phyloP scores from a whole-genome alignment of 2,113 vertebrate genomes.

The Zosterops borbonicus region DNA sequence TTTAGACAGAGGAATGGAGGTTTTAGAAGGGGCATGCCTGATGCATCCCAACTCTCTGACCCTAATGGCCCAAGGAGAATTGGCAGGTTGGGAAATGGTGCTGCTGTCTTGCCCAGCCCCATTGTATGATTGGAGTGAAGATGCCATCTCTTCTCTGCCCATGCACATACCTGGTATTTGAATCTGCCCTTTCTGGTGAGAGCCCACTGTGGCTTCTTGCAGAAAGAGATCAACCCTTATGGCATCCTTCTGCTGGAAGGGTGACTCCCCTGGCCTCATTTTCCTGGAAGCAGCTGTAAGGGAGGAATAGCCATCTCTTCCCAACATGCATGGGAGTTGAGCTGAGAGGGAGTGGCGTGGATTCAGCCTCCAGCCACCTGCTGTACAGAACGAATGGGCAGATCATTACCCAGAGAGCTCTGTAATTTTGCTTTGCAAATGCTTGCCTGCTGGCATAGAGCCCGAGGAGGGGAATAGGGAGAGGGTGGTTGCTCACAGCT shows the following conservation, averaged over 20 bases:
- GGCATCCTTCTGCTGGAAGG: neutral
- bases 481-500: neutral
- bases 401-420: slow-evolving; percentile 53
- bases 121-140: neutral
- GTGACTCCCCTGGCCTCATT: neutral
- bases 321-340: neutral
- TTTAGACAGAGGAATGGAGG: neutral
- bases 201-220: neutral
- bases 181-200: neutral
- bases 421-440: slow-evolving; percentile 61
- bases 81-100: neutral
- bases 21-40: neutral
- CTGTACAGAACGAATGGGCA: slow-evolving; percentile 13
- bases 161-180: neutral
- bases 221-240: neutral
- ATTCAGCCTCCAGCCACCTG: slow-evolving; percentile 57
- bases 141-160: neutral
- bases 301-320: neutral
- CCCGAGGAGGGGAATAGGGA: slow-evolving; percentile 26
- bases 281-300: neutral
- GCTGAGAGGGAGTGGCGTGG: slow-evolving; percentile 19
- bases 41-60: neutral
- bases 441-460: slow-evolving; percentile 30
- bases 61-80: neutral
- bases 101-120: neutral